Conservation (phyloP, 2,113 vertebrate genomes). For the Grammomys dolichurus region DNA sequence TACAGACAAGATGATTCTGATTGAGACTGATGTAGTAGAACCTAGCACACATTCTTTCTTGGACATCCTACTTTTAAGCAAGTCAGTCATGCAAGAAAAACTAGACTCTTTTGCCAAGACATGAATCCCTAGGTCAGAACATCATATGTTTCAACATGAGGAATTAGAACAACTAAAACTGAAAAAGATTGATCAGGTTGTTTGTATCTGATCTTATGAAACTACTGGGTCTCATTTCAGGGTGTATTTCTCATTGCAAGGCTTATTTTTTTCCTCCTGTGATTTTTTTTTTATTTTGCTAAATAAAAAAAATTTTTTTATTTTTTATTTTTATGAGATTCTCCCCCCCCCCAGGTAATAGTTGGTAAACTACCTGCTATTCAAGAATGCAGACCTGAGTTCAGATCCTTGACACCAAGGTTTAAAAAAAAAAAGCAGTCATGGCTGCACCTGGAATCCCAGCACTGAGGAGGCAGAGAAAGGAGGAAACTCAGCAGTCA, state of each 20-base stretch:
- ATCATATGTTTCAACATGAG: neutral
- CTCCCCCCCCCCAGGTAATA: neutral
- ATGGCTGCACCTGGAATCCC: neutral
- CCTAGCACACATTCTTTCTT: conserved; percentile 34
- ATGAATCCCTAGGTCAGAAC: conserved; percentile 66
- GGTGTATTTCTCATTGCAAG: too few species aligned
- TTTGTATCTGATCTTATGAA: neutral
- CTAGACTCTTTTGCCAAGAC: conserved; percentile 64
- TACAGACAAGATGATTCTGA: conserved; percentile 81
- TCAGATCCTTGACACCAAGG: neutral
- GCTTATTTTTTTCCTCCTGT: neutral
- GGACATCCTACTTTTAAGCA: conserved; percentile 78
- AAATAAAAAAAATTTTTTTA: neutral
- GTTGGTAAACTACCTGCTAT: neutral
- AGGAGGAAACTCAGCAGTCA: neutral
- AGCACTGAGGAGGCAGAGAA: neutral
- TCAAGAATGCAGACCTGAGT: neutral
- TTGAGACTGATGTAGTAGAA: conserved; percentile 67
- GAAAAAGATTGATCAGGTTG: neutral
- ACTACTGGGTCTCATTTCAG: neutral
- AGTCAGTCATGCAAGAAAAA: conserved; percentile 67
- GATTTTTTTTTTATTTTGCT: conserved; percentile 47
- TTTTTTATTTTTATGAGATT: neutral
- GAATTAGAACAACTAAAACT: conserved; percentile 56
- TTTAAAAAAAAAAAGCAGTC: neutral